Percentiles rank a stretch among this genome's conserved stretches.
Conservation (phyloP, 2,888 invertebrate genomes). For the Andricus curvator region DNA sequence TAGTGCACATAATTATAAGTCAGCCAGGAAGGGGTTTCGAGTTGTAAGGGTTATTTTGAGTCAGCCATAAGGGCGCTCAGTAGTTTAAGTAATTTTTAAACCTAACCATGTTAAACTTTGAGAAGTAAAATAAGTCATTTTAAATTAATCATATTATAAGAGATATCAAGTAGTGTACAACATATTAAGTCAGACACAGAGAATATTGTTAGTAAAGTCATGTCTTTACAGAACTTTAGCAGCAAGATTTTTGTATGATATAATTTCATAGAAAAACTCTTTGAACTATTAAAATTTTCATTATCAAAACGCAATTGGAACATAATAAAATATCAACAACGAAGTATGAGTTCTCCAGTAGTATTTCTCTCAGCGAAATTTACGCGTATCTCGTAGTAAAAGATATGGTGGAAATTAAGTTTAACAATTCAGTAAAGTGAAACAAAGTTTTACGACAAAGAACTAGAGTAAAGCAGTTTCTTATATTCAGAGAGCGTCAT, state of each 20-base stretch:
- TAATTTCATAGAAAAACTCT: too few relatives aligned
- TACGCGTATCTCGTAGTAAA: not conserved
- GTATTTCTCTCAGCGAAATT: not conserved
- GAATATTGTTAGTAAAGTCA: too few relatives aligned
- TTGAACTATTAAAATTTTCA: too few relatives aligned
- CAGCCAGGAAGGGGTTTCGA: not conserved
- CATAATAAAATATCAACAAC: not conserved
- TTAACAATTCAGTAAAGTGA: not conserved
- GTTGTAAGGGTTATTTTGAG: not conserved
- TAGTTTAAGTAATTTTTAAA: not conserved
- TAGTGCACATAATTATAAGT: not conserved
- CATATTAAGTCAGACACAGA: not conserved
- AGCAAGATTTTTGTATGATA: too few relatives aligned
- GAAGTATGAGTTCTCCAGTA: not conserved
- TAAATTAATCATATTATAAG: not conserved
- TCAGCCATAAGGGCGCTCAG: not conserved
- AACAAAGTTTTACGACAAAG: constrained; percentile 6
- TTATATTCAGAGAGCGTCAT: constrained; percentile 7
- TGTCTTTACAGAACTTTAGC: too few relatives aligned
- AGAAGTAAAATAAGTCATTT: not conserved
- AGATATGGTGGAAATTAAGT: not conserved
- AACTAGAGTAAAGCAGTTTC: constrained; percentile 6
- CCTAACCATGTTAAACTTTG: not conserved
- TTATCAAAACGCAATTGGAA: not conserved
- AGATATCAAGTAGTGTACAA: not conserved